Evolutionary conservation across 2,888 invertebrate genomes (phyloP).

Genomic region (Cephus spinipes): DNA sequence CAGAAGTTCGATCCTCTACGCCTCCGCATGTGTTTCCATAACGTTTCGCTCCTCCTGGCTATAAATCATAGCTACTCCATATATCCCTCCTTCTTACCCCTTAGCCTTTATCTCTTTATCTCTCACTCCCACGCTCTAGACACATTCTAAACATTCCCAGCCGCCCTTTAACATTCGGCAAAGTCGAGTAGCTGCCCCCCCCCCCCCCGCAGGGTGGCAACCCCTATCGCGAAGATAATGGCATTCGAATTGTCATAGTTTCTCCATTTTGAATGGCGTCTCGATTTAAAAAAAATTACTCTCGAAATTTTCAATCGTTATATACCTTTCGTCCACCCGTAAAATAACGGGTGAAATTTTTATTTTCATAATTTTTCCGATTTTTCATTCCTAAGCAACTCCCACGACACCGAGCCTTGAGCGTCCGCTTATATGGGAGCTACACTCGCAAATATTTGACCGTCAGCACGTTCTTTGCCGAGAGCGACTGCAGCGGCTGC

Average conservation of each 20-base stretch:
- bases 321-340: background rate
- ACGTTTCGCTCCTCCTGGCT: slow-evolving; percentile 14
- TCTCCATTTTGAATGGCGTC: background rate
- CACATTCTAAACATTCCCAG: background rate
- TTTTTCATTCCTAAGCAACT: background rate
- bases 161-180: background rate
- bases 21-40: slow-evolving; percentile 47
- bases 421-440: background rate
- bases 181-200: background rate
- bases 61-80: slow-evolving; percentile 38
- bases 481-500: background rate
- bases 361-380: background rate
- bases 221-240: slow-evolving; percentile 18
- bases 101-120: background rate
- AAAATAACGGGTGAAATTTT: background rate
- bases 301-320: background rate
- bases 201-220: background rate
- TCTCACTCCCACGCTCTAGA: background rate
- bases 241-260: slow-evolving; percentile 27
- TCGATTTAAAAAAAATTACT: background rate
- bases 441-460: background rate
- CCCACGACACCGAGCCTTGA: background rate
- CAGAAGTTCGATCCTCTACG: background rate
- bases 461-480: background rate
- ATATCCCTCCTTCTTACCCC: background rate